A percentile compares a stretch with the other conserved stretches of the same genome.
Conservation (phyloP, 2,113 vertebrate genomes). For the Phrynosoma blainvillii region DNA sequence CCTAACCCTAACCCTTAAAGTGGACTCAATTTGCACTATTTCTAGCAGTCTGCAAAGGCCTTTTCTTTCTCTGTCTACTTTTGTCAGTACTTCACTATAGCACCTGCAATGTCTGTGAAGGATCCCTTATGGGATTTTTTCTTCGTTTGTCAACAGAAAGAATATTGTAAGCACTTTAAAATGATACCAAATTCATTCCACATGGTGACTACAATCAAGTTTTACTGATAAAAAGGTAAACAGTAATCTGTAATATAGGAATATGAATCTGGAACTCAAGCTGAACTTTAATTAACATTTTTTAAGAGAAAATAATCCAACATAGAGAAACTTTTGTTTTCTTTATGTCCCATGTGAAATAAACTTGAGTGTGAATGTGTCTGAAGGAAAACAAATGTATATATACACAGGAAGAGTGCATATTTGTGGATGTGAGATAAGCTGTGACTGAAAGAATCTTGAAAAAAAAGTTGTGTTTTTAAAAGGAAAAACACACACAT, state of each 20-base stretch:
- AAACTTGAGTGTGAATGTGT: conserved; percentile 65
- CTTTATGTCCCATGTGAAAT: conserved; percentile 70
- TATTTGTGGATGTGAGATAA: conserved; percentile 73
- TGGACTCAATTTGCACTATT: no score
- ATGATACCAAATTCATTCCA: conserved; percentile 36
- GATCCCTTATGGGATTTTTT: conserved; percentile 9
- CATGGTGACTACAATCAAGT: conserved; percentile 38
- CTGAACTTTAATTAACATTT: conserved; percentile 68
- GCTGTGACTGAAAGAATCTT: conserved; percentile 48
- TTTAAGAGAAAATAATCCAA: conserved; percentile 45
- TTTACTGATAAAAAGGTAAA: conserved; percentile 50
- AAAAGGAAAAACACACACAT: conserved; percentile 47
- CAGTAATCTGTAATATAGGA: conserved; percentile 45
- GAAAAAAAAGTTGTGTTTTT: conserved; percentile 48
- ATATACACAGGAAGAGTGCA: conserved; percentile 68
- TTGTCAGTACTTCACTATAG: neutral
- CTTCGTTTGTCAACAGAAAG: conserved; percentile 21
- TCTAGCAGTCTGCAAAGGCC: no score
- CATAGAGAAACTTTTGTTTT: conserved; percentile 65
- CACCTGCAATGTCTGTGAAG: neutral
- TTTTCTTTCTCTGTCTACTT: neutral
- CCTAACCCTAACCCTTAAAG: no score
- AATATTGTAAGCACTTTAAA: conserved; percentile 14
- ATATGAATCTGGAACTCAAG: conserved; percentile 60
- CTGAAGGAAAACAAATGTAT: conserved; percentile 66